These are phyloP conservation scores for Charina bottae DNA, from an alignment of 2,113 vertebrate genomes.

Conservation along the genomic window DNA sequence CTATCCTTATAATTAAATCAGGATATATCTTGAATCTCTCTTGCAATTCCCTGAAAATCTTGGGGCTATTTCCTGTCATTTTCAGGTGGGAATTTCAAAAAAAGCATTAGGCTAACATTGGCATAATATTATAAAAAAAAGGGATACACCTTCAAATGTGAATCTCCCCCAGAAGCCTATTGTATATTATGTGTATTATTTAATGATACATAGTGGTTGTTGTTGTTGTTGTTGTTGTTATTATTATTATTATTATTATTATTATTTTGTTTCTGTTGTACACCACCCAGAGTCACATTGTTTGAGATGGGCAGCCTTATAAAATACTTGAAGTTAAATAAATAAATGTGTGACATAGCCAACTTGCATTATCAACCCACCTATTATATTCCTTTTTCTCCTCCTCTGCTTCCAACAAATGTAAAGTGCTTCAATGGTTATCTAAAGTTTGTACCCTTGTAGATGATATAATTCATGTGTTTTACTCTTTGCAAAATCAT, in stretches of 20 bases:
- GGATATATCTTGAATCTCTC: background rate
- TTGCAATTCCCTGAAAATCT: background rate
- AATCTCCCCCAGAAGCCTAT: no score
- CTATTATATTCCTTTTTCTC: background rate
- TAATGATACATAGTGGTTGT: no score
- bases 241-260: background rate
- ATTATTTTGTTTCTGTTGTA: background rate
- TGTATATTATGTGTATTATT: no score
- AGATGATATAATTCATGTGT: constrained; percentile 49
- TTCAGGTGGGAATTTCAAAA: background rate
- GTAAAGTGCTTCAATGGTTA: background rate
- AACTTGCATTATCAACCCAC: background rate
- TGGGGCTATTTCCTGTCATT: background rate
- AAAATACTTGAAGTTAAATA: background rate
- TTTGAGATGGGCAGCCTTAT: background rate
- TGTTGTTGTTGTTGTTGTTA: no score
- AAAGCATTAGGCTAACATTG: background rate
- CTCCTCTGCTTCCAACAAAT: background rate
- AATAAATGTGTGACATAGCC: background rate
- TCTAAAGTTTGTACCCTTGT: background rate
- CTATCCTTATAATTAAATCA: constrained; percentile 24
- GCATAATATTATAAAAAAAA: background rate
- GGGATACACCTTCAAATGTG: background rate
- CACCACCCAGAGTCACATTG: background rate
- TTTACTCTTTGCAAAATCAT: constrained; percentile 39